phyloP scores from a whole-genome alignment of 2,888 invertebrate species.

The Mactromeris polynyma region DNA sequence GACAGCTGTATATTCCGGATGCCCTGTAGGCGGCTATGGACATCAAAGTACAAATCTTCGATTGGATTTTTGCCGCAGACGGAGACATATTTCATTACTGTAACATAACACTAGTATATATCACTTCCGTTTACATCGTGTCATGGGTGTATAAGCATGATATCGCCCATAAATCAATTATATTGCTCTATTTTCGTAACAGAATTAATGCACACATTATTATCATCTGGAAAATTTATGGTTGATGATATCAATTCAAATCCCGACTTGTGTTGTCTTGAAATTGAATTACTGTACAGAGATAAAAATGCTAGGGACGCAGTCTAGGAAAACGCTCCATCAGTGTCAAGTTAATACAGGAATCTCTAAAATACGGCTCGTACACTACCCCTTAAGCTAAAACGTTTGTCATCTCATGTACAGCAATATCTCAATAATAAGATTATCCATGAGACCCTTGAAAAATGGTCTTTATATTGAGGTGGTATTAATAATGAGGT shows the following conservation, averaged over 20 bases:
- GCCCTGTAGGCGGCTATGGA: background rate
- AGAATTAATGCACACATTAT: background rate
- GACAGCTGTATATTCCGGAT: background rate
- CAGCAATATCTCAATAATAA: too few species aligned
- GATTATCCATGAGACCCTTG: too few species aligned
- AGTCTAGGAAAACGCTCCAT: too few species aligned
- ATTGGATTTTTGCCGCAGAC: background rate
- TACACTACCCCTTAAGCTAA: too few species aligned
- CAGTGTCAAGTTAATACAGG: too few species aligned
- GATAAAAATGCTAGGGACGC: too few species aligned
- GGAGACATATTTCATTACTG: background rate
- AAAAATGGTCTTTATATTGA: too few species aligned
- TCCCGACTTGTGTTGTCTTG: background rate
- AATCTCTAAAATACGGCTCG: too few species aligned
- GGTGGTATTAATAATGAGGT: too few species aligned
- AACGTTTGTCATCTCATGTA: too few species aligned
- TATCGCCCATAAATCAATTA: background rate
- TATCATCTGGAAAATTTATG: background rate
- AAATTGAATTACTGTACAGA: background rate
- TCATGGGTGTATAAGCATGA: background rate
- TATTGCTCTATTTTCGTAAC: background rate
- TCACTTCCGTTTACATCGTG: background rate
- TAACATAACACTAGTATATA: background rate
- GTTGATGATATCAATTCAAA: background rate
- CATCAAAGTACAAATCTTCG: background rate